Evolutionary conservation across 1,140 invertebrate genomes (phyloP).

Genomic region (Sinonovacula constricta): DNA sequence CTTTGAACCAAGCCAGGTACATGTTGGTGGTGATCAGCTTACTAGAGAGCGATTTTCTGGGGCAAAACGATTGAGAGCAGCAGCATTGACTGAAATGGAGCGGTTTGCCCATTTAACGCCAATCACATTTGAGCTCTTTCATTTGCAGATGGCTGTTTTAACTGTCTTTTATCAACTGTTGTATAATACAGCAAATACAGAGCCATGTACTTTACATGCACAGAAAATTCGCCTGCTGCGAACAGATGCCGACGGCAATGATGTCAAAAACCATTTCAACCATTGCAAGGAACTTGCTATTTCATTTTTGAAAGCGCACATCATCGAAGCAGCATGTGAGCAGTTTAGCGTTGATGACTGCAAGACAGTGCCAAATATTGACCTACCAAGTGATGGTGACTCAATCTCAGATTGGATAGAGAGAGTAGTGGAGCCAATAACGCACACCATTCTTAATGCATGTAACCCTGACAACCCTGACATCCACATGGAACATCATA

Average conservation of each 20-base stretch:
- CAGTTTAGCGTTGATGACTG: not conserved
- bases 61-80: conserved; percentile 29
- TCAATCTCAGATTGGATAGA: no score
- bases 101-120: conserved; percentile 35
- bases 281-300: conserved; percentile 50
- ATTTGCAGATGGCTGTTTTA: conserved; percentile 46
- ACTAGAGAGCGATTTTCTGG: conserved; percentile 51
- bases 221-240: conserved; percentile 11
- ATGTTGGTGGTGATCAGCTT: conserved; percentile 51
- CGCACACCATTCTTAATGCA: no score
- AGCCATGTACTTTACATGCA: conserved; percentile 11
- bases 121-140: conserved; percentile 50
- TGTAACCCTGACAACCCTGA: no score
- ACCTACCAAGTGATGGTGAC: no score
- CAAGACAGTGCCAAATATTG: not conserved
- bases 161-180: conserved; percentile 42
- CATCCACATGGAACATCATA: no score
- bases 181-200: conserved; percentile 33
- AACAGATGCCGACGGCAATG: conserved; percentile 36
- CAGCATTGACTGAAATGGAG: not conserved
- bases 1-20: conserved; percentile 1
- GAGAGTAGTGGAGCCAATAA: no score
- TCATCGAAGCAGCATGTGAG: conserved; percentile 29
- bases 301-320: conserved; percentile 42
- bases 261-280: conserved; percentile 50